phyloP scores from a whole-genome alignment of 2,113 vertebrate species.

The Choloepus hoffmanni region DNA sequence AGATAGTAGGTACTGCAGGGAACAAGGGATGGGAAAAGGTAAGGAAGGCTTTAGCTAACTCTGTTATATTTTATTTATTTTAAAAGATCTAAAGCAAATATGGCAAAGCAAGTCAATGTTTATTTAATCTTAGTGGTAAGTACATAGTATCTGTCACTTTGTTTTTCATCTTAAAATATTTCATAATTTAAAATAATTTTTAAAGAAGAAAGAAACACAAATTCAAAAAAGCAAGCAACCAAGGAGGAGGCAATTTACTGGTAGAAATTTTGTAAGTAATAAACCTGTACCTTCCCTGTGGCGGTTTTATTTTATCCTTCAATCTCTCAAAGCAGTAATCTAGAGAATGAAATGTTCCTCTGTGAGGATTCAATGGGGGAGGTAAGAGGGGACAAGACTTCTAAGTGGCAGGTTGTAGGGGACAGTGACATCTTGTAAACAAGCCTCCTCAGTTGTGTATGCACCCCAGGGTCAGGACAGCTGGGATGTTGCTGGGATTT shows the following conservation, averaged over 20 bases:
- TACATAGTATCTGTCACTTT: background rate
- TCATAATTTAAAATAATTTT: conserved; percentile 45
- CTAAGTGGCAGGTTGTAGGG: background rate
- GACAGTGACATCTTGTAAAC: background rate
- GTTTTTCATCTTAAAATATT: conserved; percentile 18
- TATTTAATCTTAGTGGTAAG: background rate
- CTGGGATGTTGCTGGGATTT: background rate
- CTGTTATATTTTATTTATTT: background rate
- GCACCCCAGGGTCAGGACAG: background rate
- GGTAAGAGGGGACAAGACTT: background rate
- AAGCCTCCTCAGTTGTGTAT: background rate
- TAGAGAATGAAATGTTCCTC: background rate
- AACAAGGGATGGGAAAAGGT: background rate
- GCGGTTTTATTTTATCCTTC: conserved; percentile 33
- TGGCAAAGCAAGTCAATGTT: background rate
- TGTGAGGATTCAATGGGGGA: background rate
- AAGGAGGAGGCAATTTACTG: background rate
- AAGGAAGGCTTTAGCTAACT: background rate
- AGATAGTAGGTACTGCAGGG: background rate
- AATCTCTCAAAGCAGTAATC: background rate
- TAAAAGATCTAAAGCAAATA: background rate
- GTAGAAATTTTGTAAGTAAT: background rate
- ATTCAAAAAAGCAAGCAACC: background rate
- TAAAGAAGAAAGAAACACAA: background rate
- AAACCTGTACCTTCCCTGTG: background rate